Evolutionary conservation across 2,888 invertebrate genomes (phyloP).

Genomic region (Phlogophora meticulosa): DNA sequence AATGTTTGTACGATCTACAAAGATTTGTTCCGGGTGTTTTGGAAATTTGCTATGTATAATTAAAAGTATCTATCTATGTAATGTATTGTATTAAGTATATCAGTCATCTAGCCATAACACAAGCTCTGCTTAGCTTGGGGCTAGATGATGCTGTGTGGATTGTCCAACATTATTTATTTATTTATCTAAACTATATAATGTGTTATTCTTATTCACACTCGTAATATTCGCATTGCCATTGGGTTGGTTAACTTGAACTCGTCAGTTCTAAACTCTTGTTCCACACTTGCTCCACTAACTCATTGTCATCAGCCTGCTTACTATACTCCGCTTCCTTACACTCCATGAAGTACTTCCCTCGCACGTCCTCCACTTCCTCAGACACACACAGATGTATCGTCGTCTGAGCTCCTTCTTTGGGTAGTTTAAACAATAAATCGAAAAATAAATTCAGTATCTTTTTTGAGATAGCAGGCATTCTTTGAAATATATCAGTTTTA

Average conservation of each 20-base stretch:
- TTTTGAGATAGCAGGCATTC: constrained; percentile 81
- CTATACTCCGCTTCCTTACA: constrained; percentile 92
- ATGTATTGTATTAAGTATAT: too few species aligned
- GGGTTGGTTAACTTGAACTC: constrained; percentile 12
- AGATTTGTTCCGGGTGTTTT: too few species aligned
- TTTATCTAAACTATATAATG: too few species aligned
- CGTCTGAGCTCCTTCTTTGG: constrained; percentile 95
- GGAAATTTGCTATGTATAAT: too few species aligned
- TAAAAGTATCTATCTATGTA: too few species aligned
- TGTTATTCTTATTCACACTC: neutral
- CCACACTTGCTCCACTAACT: constrained; percentile 95
- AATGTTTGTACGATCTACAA: too few species aligned
- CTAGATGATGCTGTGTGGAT: too few species aligned
- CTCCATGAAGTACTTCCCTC: constrained; percentile 95
- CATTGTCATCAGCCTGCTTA: constrained; percentile 91
- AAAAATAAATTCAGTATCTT: constrained; percentile 90
- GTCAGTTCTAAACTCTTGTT: constrained; percentile 83
- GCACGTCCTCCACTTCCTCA: constrained; percentile 92
- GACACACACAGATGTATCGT: constrained; percentile 93
- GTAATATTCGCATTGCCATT: too few species aligned
- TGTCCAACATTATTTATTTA: too few species aligned
- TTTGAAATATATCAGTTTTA: constrained; percentile 94
- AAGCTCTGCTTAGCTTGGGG: too few species aligned
- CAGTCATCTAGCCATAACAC: too few species aligned
- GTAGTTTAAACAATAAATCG: constrained; percentile 92